phyloP scores from a whole-genome alignment of 2,797 vertebrate species.

The Rhyacichthys aspro region DNA sequence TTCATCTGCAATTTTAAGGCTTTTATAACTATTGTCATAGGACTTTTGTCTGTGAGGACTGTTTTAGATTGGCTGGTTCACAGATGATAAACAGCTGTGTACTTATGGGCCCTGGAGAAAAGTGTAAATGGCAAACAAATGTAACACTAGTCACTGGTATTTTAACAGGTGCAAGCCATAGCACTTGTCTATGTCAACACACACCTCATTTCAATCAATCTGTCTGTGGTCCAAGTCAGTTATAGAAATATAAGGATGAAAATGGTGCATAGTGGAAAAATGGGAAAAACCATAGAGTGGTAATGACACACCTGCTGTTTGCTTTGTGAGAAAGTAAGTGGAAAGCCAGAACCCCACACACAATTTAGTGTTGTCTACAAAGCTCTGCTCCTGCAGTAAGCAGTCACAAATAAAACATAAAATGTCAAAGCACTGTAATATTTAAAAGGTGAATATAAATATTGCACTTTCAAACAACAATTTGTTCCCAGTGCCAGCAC shows the following conservation, averaged over 20 bases:
- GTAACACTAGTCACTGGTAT: constrained; percentile 42
- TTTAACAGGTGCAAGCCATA: constrained; percentile 49
- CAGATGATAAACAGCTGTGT: constrained; percentile 34
- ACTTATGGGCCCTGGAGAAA: constrained; percentile 18
- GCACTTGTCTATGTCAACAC: constrained; percentile 18
- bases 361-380: too few relatives aligned
- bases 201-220: constrained; percentile 27
- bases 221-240: constrained; percentile 24
- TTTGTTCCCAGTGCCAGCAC: constrained; percentile 68
- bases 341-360: constrained; percentile 32
- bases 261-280: constrained; percentile 41
- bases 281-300: constrained; percentile 29
- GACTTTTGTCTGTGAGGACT: constrained; percentile 22
- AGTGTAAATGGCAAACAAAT: too few relatives aligned
- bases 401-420: constrained; percentile 44
- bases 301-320: constrained; percentile 31
- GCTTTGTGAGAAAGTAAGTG: constrained; percentile 44
- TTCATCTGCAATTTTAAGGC: constrained; percentile 24
- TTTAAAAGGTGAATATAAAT: constrained; percentile 74
- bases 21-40: constrained; percentile 34
- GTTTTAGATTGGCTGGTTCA: constrained; percentile 2
- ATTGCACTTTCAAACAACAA: constrained; percentile 84
- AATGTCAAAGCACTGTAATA: constrained; percentile 57
- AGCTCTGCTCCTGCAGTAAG: constrained; percentile 40
- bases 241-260: constrained; percentile 18